Evolutionary conservation across 2,113 vertebrate species (phyloP).

Genomic region (Anhinga rufa): DNA sequence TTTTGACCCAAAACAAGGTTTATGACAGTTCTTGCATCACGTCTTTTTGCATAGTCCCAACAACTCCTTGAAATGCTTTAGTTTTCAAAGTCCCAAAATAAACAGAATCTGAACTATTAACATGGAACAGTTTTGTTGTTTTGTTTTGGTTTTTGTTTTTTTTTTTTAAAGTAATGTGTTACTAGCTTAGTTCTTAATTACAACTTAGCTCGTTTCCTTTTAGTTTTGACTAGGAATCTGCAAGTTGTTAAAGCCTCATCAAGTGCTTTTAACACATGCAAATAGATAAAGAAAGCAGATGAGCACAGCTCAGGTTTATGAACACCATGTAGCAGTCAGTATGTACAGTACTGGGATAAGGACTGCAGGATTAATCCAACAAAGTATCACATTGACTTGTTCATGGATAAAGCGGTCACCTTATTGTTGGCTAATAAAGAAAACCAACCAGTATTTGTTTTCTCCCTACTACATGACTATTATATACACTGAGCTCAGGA

Average conservation of each 20-base stretch:
- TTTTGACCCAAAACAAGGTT: not conserved
- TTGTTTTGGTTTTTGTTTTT: no score
- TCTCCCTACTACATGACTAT: conserved; percentile 70
- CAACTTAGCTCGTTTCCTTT: not conserved
- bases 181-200: not conserved
- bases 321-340: not conserved
- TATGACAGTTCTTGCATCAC: not conserved
- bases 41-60: not conserved
- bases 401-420: not conserved
- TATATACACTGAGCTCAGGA: not conserved
- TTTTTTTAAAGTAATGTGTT: not conserved
- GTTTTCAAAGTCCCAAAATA: not conserved
- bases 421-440: conserved; percentile 56
- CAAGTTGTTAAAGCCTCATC: not conserved
- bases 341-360: not conserved
- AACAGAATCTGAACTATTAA: not conserved
- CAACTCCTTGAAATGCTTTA: not conserved
- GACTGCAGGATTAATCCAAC: not conserved
- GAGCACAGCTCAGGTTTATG: not conserved
- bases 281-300: not conserved
- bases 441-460: conserved; percentile 75
- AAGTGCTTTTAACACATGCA: not conserved
- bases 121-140: not conserved
- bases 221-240: not conserved
- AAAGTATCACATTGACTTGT: not conserved